A percentile compares a stretch with the other conserved stretches of the same genome.
These are phyloP conservation scores for Ctenicera cuprea DNA, from an alignment of 2,888 invertebrate genomes.

Conservation along the genomic window DNA sequence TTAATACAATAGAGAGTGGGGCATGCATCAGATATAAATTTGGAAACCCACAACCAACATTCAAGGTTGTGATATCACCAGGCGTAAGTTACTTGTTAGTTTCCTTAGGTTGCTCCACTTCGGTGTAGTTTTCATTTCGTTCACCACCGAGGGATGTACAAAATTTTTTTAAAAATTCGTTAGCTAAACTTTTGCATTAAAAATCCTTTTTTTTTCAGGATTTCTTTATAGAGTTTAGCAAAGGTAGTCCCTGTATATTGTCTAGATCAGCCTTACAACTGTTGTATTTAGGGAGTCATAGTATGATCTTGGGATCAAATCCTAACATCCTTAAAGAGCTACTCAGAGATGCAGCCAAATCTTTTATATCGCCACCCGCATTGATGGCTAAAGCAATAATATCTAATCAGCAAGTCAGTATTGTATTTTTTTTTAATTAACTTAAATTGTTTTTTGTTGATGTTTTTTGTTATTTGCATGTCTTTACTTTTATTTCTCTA, in stretches of 20 bases:
- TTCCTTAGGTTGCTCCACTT: too few relatives aligned
- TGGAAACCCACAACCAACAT: too few relatives aligned
- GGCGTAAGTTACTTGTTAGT: too few relatives aligned
- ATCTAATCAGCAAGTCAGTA: constrained; percentile 77
- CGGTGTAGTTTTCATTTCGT: too few relatives aligned
- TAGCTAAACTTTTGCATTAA: too few relatives aligned
- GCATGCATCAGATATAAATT: too few relatives aligned
- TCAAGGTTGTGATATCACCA: too few relatives aligned
- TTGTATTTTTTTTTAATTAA: constrained; percentile 9
- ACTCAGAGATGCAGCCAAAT: constrained; percentile 88
- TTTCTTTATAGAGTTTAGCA: constrained; percentile 95
- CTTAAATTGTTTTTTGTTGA: not conserved
- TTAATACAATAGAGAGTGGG: too few relatives aligned
- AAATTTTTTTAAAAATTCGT: too few relatives aligned
- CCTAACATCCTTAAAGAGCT: constrained; percentile 82
- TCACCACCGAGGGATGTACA: too few relatives aligned
- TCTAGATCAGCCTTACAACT: constrained; percentile 93
- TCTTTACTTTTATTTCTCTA: not conserved
- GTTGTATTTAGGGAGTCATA: constrained; percentile 79
- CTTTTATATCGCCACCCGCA: constrained; percentile 93
- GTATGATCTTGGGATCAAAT: constrained; percentile 76
- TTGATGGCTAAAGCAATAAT: constrained; percentile 84
- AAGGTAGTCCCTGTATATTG: constrained; percentile 90
- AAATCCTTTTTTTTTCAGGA: constrained; percentile 66
- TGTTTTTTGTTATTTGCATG: not conserved